phyloP scores from a whole-genome alignment of 2,113 vertebrate genomes.

The Otocyon megalotis region DNA sequence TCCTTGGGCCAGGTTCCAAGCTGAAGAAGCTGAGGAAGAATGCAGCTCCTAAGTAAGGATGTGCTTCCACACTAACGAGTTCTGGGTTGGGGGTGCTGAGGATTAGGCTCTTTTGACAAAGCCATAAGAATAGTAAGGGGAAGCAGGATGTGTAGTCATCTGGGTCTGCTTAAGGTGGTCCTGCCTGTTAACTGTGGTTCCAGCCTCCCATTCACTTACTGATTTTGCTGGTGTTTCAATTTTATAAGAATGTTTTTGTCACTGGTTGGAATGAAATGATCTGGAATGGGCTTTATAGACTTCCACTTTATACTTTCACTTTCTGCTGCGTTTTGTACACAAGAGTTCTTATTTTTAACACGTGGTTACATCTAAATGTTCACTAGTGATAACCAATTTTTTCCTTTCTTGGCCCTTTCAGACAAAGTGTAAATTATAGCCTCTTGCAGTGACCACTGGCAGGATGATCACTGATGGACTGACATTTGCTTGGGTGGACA shows the following conservation, averaged over 20 bases:
- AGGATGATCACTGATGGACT: background rate
- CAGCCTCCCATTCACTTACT: background rate
- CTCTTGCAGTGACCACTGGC: background rate
- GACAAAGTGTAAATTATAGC: background rate
- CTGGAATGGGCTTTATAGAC: background rate
- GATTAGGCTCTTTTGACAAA: background rate
- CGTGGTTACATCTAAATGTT: background rate
- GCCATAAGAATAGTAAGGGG: background rate
- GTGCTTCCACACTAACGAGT: too few relatives aligned
- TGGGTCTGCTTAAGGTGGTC: background rate
- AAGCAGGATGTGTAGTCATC: background rate
- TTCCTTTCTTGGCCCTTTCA: background rate
- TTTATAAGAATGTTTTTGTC: background rate
- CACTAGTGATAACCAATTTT: background rate
- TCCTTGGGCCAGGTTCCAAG: background rate
- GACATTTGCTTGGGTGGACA: too few relatives aligned
- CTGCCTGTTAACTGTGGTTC: background rate
- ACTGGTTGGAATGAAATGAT: background rate
- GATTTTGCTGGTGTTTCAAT: background rate
- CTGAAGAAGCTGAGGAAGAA: background rate
- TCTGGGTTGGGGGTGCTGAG: fast-evolving
- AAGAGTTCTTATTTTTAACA: background rate
- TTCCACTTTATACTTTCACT: background rate
- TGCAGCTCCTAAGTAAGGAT: background rate
- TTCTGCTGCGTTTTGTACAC: background rate